phyloP scores from a whole-genome alignment of 2,797 vertebrate species.

The Coilia nasus region DNA sequence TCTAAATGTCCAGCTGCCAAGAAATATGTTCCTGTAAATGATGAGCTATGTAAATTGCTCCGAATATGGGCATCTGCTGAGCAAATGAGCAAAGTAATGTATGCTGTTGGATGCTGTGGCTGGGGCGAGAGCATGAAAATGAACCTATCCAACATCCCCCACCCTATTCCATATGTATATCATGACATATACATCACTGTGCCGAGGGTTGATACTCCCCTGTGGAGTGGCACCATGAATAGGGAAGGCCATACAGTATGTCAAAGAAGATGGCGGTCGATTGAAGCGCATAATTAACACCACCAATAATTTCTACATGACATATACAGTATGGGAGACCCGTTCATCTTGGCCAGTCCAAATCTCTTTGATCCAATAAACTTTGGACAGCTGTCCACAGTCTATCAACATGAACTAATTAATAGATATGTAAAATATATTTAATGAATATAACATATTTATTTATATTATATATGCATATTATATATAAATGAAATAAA shows the following conservation, averaged over 20 bases:
- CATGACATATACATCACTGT: not conserved
- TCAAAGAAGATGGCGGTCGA: not conserved
- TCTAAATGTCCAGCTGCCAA: constrained; percentile 47
- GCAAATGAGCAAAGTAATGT: constrained; percentile 48
- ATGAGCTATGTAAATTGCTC: constrained; percentile 43
- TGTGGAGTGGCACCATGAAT: not conserved
- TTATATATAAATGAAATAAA: no score
- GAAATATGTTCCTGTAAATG: constrained; percentile 36
- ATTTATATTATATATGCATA: no score
- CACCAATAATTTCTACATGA: not conserved
- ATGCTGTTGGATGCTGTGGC: constrained; percentile 40
- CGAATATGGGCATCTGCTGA: constrained; percentile 46
- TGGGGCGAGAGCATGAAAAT: constrained; percentile 36
- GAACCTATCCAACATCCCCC: constrained; percentile 23
- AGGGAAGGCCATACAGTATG: not conserved
- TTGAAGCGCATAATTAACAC: not conserved
- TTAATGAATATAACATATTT: no score
- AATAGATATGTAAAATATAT: no score
- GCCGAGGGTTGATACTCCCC: not conserved
- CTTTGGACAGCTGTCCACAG: not conserved
- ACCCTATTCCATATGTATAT: not conserved
- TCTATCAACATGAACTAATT: no score
- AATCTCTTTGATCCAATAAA: not conserved
- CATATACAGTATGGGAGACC: not conserved
- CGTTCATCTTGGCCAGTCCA: not conserved